Conservation (phyloP, 92 coral and sea anemone genomes). For the Porites lobata region DNA sequence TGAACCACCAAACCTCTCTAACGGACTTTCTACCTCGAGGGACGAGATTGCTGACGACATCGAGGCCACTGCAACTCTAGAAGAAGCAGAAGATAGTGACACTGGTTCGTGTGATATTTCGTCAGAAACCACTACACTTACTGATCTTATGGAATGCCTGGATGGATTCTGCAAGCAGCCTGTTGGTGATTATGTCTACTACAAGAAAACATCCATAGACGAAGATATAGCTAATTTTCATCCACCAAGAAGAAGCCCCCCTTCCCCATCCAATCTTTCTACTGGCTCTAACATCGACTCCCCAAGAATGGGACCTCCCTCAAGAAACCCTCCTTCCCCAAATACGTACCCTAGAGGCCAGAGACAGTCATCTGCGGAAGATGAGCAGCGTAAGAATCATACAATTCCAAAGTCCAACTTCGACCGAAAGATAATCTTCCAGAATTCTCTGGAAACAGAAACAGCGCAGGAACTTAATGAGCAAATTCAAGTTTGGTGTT, state of each 20-base stretch:
- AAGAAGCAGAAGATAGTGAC: conserved; percentile 2
- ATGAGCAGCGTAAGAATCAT: background rate
- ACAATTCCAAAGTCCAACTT: background rate
- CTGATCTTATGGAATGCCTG: conserved; percentile 5
- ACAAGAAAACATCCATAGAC: background rate
- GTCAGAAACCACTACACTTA: background rate
- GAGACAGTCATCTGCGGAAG: background rate
- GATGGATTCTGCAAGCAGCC: conserved; percentile 27
- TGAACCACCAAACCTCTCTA: background rate
- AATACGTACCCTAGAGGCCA: conserved; percentile 14
- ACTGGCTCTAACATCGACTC: background rate
- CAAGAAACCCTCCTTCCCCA: conserved; percentile 26
- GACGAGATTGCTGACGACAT: background rate
- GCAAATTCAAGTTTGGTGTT: conserved; percentile 19
- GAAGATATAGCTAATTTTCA: background rate
- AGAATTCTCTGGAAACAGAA: background rate
- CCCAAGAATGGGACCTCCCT: conserved; percentile 6
- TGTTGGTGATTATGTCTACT: conserved; percentile 3
- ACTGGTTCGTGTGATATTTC: conserved; percentile 18
- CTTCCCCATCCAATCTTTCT: background rate
- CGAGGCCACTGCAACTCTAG: background rate
- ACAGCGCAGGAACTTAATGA: conserved; percentile 9
- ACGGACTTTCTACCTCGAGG: background rate
- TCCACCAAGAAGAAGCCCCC: conserved; percentile 28
- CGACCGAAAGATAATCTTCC: conserved; percentile 8